Percentiles rank a stretch among this genome's conserved stretches.
Conservation (phyloP, 2,888 invertebrate species). For the Meghimatium bilineatum region DNA sequence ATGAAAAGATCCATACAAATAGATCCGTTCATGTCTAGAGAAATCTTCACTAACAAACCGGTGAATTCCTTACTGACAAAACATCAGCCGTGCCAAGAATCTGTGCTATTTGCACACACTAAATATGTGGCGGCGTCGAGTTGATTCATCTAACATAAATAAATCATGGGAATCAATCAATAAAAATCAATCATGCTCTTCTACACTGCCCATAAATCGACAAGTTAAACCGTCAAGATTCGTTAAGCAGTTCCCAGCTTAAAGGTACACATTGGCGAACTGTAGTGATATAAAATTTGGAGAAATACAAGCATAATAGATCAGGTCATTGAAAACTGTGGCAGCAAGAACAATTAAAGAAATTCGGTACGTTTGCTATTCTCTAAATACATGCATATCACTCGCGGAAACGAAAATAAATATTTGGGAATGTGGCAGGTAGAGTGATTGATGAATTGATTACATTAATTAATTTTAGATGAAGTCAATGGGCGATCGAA, state of each 20-base stretch:
- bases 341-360: too few species aligned
- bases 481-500: not conserved
- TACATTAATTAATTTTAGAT: not conserved
- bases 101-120: not conserved
- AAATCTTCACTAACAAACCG: too few species aligned
- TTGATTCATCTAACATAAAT: not conserved
- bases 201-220: not conserved
- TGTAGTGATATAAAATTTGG: not conserved
- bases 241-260: not conserved
- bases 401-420: too few species aligned
- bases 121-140: not conserved
- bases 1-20: too few species aligned
- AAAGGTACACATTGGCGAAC: not conserved
- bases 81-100: not conserved
- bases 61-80: too few species aligned
- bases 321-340: too few species aligned
- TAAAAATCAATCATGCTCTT: not conserved
- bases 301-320: not conserved
- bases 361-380: too few species aligned
- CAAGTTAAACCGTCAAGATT: not conserved
- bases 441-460: not conserved
- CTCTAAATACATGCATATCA: too few species aligned
- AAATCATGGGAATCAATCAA: not conserved
- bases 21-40: too few species aligned
- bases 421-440: too few species aligned